Base-by-base conservation (phyloP, 2,888 invertebrate species). In the Macrophya alboannulata region DNA sequence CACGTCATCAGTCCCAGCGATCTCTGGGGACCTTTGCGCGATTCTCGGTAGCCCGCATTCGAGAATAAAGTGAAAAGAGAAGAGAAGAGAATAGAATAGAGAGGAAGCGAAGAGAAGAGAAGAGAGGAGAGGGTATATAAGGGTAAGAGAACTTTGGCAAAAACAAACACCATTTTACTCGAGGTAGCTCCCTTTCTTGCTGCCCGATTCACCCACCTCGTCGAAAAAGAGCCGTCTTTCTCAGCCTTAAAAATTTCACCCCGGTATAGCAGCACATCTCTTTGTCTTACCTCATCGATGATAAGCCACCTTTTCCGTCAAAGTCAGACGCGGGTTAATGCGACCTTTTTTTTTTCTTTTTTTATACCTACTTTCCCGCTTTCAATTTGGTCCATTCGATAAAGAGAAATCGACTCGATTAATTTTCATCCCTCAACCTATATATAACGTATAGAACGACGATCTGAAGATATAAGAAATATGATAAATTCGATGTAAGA, bases 1-100 rank as follows among this genome's bases (percentile, higher is more conserved):
- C 72, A 48, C 85, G 85, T 81, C 81, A 85, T 85, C 85, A 85
- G 85, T 85, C 77, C 79, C 81, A 40, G 55, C 48, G 83, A 17
- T 71, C 83, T 17, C 68, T 4, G 48, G 68, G 83, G 68, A 68
- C 68, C 9, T 31, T n/a, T 43, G 43, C 48, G 43, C 40, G 62
- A 62, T 62, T 62, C 43, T 43, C 43, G 40, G 59, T 21, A 17
- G 51, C 62, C 81, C 81, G 81, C 81, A 59, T 62, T 83, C 68
- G 81, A 51, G 43, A 40, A 37, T 40, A 17, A 21, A 21, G 31
- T n/a, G 68, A 21, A 10, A 68, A 31, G 31, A 12, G 21, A 21
- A 68, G 17, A n/a, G 21, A 68, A 21, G 4, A 31, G 21, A 10
- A n/a, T 3, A 68, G 21, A 68, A 31, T 25, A 31, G 21, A 21